Evolutionary conservation across 2,113 vertebrate genomes (phyloP).

Genomic region (Manacus vitellinus): DNA sequence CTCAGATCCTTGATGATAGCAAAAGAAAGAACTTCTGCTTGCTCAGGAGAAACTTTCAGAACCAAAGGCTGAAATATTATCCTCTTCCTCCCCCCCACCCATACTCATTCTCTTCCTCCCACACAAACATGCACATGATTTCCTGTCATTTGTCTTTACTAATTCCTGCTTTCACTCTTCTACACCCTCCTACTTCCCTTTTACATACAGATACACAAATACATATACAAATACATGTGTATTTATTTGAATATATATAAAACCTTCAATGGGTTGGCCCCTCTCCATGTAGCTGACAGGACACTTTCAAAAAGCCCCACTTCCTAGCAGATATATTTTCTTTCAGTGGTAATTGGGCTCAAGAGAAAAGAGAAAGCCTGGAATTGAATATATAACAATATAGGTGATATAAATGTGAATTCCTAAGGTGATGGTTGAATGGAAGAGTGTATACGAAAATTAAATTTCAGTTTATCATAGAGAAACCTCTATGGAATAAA

Average conservation of each 20-base stretch:
- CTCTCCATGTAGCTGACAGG: background rate
- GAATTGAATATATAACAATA: background rate
- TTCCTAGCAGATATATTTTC: slow-evolving; percentile 17
- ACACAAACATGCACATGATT: background rate
- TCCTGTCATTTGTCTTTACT: slow-evolving; percentile 11
- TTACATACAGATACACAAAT: background rate
- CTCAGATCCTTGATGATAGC: background rate
- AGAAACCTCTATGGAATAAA: background rate
- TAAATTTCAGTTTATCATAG: slow-evolving; percentile 6
- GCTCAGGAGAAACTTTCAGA: background rate
- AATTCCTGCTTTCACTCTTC: background rate
- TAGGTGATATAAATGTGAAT: slow-evolving; percentile 19
- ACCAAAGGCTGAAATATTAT: background rate
- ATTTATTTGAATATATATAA: background rate
- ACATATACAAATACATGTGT: background rate
- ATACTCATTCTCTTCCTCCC: background rate
- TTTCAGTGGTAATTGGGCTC: background rate
- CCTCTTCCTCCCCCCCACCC: background rate
- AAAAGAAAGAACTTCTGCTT: background rate
- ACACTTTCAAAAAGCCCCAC: background rate
- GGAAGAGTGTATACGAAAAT: background rate
- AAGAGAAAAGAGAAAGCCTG: slow-evolving; percentile 4
- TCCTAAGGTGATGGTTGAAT: slow-evolving; percentile 30
- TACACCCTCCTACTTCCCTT: background rate
- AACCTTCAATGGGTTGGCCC: background rate